Conservation (phyloP, 2,797 vertebrate species). For the Limnodromus scolopaceus region DNA sequence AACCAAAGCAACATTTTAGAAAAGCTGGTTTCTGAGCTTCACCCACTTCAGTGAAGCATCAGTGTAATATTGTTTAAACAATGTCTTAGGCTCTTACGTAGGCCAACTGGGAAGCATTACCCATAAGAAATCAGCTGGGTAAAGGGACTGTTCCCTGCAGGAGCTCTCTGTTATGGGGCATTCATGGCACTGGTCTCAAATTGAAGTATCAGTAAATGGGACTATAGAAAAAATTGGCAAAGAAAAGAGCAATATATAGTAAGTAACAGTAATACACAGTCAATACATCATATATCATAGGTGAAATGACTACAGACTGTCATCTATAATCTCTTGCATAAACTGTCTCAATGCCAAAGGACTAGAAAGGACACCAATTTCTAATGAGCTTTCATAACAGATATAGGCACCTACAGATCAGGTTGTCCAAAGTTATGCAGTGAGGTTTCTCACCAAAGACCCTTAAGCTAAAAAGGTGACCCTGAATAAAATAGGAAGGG, state of each 20-base stretch:
- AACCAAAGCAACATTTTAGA: background rate
- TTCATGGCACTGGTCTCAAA: background rate
- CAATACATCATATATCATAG: background rate
- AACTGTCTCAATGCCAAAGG: background rate
- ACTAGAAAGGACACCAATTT: slow-evolving; percentile 10
- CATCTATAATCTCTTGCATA: background rate
- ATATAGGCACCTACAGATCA: background rate
- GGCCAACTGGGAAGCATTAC: background rate
- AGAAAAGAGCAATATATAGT: background rate
- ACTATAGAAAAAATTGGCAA: background rate
- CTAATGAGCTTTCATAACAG: slow-evolving; percentile 1
- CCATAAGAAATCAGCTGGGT: background rate
- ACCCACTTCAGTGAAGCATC: background rate
- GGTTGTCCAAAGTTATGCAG: background rate
- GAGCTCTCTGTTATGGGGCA: background rate
- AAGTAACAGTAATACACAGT: background rate
- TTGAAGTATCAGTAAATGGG: background rate
- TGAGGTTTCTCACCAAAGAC: background rate
- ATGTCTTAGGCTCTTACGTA: accelerated
- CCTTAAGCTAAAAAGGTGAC: background rate
- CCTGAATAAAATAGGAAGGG: background rate
- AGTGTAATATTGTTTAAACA: background rate
- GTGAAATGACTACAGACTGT: background rate
- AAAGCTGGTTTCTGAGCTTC: background rate
- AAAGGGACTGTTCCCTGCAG: background rate